These are phyloP conservation scores for Centrocercus urophasianus DNA, from an alignment of 2,113 vertebrate species.

Conservation along the genomic window DNA sequence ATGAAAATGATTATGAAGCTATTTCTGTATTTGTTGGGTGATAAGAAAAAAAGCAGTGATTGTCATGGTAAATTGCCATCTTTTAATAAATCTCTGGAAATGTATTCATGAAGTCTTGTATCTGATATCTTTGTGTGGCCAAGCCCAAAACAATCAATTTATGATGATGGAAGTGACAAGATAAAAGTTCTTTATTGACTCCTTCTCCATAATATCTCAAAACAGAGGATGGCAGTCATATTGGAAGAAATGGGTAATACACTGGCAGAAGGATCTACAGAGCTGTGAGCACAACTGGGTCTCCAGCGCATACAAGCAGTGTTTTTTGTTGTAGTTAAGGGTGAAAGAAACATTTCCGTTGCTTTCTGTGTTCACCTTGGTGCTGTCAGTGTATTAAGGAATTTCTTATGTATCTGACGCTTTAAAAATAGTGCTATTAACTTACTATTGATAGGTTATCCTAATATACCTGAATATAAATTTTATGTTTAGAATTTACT, in stretches of 20 bases:
- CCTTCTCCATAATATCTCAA: background rate
- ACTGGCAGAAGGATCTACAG: background rate
- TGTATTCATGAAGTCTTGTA: background rate
- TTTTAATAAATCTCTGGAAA: background rate
- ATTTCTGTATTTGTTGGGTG: background rate
- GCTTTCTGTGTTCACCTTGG: background rate
- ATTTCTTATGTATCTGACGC: background rate
- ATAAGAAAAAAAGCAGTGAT: background rate
- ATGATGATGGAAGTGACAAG: background rate
- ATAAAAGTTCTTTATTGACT: background rate
- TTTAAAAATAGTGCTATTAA: background rate
- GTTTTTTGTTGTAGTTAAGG: background rate
- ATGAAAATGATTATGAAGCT: background rate
- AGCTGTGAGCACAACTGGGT: background rate
- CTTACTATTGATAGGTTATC: background rate
- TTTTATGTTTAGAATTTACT: too few species aligned
- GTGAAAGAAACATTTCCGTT: background rate
- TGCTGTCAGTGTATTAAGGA: background rate
- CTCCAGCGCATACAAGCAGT: background rate
- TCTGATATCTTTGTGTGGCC: background rate
- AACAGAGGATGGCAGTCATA: background rate
- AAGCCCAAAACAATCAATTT: background rate
- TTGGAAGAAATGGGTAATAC: background rate
- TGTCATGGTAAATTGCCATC: background rate
- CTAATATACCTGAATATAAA: background rate